Conservation (phyloP, 92 coral and sea anemone genomes). For the Porites divaricata region DNA sequence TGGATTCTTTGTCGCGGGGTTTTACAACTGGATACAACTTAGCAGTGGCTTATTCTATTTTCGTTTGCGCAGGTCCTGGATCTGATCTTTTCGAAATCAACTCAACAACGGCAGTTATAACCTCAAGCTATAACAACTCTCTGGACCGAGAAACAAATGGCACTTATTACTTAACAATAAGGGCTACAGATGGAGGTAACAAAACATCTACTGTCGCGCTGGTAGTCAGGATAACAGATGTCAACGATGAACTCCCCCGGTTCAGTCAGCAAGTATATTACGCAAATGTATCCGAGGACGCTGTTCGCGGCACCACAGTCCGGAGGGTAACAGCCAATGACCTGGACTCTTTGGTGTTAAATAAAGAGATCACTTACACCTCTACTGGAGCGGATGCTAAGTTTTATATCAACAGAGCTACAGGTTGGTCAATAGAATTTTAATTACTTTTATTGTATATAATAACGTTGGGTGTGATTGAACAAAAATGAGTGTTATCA, state of each 20-base stretch:
- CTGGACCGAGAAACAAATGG: constrained; percentile 83
- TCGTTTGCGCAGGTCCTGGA: constrained; percentile 55
- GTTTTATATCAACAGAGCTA: constrained; percentile 81
- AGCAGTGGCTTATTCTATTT: not conserved
- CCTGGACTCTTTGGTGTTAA: constrained; percentile 66
- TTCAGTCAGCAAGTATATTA: constrained; percentile 60
- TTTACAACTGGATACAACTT: not conserved
- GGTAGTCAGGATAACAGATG: constrained; percentile 60
- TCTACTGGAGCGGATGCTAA: constrained; percentile 91
- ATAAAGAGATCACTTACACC: constrained; percentile 74
- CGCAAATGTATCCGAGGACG: constrained; percentile 80
- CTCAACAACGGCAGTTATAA: constrained; percentile 67
- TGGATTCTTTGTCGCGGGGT: too few species aligned
- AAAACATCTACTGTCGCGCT: constrained; percentile 53
- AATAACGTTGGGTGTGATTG: not conserved
- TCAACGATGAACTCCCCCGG: constrained; percentile 83
- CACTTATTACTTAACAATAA: constrained; percentile 56
- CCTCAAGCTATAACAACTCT: constrained; percentile 63
- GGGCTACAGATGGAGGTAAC: constrained; percentile 79
- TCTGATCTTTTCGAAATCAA: constrained; percentile 74
- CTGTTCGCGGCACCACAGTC: constrained; percentile 62
- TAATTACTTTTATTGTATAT: not conserved
- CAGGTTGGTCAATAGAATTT: constrained; percentile 52
- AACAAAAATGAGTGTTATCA: not conserved
- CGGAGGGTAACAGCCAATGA: constrained; percentile 87